phyloP scores from a whole-genome alignment of 2,113 vertebrate species.

The Agelaius tricolor region DNA sequence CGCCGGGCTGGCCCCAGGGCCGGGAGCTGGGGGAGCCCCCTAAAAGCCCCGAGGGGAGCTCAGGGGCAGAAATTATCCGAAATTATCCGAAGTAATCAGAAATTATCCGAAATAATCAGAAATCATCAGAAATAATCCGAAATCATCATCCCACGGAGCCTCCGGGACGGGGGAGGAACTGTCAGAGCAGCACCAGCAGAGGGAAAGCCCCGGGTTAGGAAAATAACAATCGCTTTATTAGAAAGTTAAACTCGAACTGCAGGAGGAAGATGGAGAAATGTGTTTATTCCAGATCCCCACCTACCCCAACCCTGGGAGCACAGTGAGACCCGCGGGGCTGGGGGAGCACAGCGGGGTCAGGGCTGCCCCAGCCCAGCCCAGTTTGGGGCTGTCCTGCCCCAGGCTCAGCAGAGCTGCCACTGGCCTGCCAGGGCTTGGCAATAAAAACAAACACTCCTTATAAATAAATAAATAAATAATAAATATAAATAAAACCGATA shows the following conservation, averaged over 20 bases:
- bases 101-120: accelerated
- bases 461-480: no score
- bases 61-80: not conserved
- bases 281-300: not conserved
- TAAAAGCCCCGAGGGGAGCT: accelerated
- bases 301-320: not conserved
- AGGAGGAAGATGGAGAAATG: not conserved
- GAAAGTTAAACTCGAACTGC: not conserved
- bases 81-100: not conserved
- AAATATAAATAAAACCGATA: no score
- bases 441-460: not conserved
- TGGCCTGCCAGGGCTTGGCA: not conserved
- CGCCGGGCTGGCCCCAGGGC: no score
- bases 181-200: not conserved
- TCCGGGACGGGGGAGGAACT: accelerated
- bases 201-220: not conserved
- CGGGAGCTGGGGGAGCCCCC: not conserved
- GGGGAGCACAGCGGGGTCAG: not conserved
- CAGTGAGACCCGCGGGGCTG: not conserved
- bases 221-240: not conserved
- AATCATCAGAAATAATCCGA: not conserved
- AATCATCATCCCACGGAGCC: accelerated
- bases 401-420: not conserved
- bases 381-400: no score
- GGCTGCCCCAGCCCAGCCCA: not conserved